Evolutionary conservation across 2,113 vertebrate species (phyloP).

Genomic region (Paedocypris sp.): DNA sequence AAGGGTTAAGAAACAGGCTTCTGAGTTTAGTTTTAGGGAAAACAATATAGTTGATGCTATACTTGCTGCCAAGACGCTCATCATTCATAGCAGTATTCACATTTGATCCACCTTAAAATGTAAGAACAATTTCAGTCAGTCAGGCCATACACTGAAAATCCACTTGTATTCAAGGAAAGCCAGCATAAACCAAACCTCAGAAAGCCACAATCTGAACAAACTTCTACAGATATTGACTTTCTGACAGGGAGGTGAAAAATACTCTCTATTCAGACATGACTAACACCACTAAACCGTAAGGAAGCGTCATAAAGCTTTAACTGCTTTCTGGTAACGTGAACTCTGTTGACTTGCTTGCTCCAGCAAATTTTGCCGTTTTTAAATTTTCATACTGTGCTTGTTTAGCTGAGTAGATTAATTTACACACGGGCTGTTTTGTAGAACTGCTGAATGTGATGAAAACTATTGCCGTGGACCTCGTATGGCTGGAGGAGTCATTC

Average conservation of each 20-base stretch:
- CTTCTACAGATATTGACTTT: conserved; percentile 3
- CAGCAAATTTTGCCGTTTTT: conserved; percentile 38
- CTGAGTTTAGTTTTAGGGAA: too few relatives aligned
- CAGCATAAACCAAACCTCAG: not conserved
- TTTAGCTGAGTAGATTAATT: conserved; percentile 56
- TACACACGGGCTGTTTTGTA: conserved; percentile 44
- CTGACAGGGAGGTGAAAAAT: not conserved
- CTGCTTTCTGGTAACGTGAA: conserved; percentile 38
- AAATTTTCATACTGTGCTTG: conserved; percentile 36
- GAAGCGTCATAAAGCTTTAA: conserved; percentile 4
- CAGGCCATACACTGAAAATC: not conserved
- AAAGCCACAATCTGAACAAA: conserved; percentile 1
- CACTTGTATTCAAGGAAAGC: not conserved
- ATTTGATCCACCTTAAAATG: too few relatives aligned
- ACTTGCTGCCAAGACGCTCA: too few relatives aligned
- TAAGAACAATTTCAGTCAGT: not conserved
- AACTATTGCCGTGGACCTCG: conserved; percentile 27
- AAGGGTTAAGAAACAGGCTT: too few relatives aligned
- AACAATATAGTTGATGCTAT: too few relatives aligned
- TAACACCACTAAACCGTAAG: conserved; percentile 11
- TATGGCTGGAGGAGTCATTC: conserved; percentile 28
- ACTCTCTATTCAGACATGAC: conserved; percentile 8
- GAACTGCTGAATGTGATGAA: conserved; percentile 53
- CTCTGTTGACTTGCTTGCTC: conserved; percentile 42
- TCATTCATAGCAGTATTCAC: too few relatives aligned